Evolutionary conservation across 2,797 vertebrate genomes (phyloP).

Genomic region (Acestrorhynchus altus): DNA sequence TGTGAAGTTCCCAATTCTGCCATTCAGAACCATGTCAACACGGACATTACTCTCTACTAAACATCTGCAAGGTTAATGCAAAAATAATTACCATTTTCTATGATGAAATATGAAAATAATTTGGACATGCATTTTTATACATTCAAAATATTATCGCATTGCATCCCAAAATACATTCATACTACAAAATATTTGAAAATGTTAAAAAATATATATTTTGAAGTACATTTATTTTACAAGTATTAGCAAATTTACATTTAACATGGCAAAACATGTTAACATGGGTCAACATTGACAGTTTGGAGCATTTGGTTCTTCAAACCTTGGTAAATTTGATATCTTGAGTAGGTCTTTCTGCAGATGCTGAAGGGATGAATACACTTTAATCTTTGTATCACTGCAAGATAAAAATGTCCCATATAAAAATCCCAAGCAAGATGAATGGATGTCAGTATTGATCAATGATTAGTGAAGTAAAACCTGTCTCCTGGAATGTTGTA

Average conservation of each 20-base stretch:
- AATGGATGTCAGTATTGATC: not conserved
- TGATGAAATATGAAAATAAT: no score
- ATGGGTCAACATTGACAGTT: not conserved
- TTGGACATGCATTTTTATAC: no score
- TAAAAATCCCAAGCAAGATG: constrained; percentile 3
- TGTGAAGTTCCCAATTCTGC: constrained; percentile 78
- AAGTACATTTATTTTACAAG: no score
- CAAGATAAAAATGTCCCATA: constrained; percentile 23
- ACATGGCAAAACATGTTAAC: no score
- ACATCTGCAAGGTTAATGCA: constrained; percentile 61
- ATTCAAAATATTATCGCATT: no score
- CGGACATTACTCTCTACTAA: constrained; percentile 52
- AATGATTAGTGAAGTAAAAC: constrained; percentile 60
- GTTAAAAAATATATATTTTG: no score
- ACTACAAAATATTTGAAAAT: no score
- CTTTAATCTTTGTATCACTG: constrained; percentile 81
- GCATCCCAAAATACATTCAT: no score
- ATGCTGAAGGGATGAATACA: constrained; percentile 77
- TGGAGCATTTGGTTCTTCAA: constrained; percentile 22
- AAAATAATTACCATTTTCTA: not conserved
- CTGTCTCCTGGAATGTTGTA: constrained; percentile 83
- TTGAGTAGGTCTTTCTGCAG: constrained; percentile 81
- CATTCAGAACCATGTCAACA: constrained; percentile 75
- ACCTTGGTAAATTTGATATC: constrained; percentile 80
- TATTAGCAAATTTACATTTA: no score